These are phyloP conservation scores for Protophormia terraenovae DNA, from an alignment of 2,888 invertebrate genomes.

Conservation along the genomic window DNA sequence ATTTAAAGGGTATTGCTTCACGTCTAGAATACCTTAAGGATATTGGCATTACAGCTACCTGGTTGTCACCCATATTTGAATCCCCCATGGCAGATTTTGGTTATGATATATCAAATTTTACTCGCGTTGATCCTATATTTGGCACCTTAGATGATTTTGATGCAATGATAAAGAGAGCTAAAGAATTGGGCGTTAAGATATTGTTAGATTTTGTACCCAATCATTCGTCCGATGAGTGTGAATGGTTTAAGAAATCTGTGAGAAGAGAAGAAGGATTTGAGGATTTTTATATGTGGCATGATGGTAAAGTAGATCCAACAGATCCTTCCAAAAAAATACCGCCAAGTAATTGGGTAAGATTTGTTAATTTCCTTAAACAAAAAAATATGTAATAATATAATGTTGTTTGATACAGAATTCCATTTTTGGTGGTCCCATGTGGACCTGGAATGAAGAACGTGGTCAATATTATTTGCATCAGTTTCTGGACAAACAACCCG, in stretches of 20 bases:
- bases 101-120: conserved; percentile 92
- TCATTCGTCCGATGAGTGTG: conserved; percentile 88
- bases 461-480: conserved; percentile 86
- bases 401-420: conserved; percentile 69
- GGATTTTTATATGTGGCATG: conserved; percentile 90
- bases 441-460: conserved; percentile 85
- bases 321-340: conserved; percentile 41
- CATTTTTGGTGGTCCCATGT: conserved; percentile 83
- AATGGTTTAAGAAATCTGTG: conserved; percentile 91
- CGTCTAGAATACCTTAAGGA: conserved; percentile 85
- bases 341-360: conserved; percentile 74
- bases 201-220: conserved; percentile 87
- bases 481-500: conserved; percentile 83
- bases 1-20: conserved; percentile 87
- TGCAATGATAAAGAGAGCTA: conserved; percentile 83
- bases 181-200: conserved; percentile 83
- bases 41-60: conserved; percentile 88
- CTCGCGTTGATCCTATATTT: conserved; percentile 87
- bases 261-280: conserved; percentile 84
- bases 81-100: conserved; percentile 94
- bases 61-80: conserved; percentile 92
- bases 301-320: conserved; percentile 81
- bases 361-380: background rate
- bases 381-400: background rate
- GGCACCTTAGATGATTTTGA: conserved; percentile 89